phyloP scores from a whole-genome alignment of 2,888 invertebrate genomes.

The Drosophila incognita region DNA sequence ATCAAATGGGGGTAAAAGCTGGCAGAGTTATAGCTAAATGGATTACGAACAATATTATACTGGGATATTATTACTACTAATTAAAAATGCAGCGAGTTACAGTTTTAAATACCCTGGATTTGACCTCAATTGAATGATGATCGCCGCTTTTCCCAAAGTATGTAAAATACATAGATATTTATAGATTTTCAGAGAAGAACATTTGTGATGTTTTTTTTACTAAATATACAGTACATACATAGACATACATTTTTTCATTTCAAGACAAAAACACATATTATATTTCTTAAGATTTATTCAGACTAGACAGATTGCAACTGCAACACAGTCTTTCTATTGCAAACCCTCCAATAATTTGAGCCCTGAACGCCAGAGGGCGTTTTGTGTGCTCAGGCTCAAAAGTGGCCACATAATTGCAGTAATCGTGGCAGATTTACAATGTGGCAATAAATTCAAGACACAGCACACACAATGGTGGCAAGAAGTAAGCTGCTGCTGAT shows the following conservation, averaged over 20 bases:
- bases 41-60: neutral
- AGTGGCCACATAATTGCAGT: slow-evolving; percentile 63
- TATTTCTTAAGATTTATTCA: neutral
- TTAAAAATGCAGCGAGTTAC: neutral
- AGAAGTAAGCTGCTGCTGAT: slow-evolving; percentile 33
- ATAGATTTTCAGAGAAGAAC: neutral
- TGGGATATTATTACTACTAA: neutral
- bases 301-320: neutral
- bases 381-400: slow-evolving; percentile 18
- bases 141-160: neutral
- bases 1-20: neutral
- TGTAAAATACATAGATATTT: neutral
- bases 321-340: neutral
- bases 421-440: slow-evolving; percentile 64
- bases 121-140: neutral
- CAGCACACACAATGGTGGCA: slow-evolving; percentile 39
- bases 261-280: neutral
- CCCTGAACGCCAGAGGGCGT: slow-evolving; percentile 7
- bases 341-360: neutral
- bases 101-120: neutral
- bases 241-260: neutral
- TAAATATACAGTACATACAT: neutral
- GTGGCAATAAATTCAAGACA: slow-evolving; percentile 65
- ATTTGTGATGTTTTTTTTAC: neutral
- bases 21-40: neutral